Conservation (phyloP, 1,140 invertebrate genomes). For the Samia ricini region DNA sequence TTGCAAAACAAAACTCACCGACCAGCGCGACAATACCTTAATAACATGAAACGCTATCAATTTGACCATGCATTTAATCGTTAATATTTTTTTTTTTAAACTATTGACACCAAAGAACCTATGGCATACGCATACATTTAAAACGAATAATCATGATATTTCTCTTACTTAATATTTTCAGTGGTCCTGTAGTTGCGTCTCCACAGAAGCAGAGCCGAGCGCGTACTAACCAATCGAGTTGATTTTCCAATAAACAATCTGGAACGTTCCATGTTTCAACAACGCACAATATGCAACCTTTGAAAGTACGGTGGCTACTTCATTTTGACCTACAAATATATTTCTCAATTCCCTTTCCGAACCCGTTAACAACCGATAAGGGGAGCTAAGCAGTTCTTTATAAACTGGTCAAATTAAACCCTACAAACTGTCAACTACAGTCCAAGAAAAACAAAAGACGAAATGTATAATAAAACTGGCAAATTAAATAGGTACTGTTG, state of each 20-base stretch:
- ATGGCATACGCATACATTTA: neutral
- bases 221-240: slow-evolving; percentile 9
- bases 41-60: neutral
- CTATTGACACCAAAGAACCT: neutral
- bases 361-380: neutral
- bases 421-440: neutral
- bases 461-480: neutral
- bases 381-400: neutral
- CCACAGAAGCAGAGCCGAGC: slow-evolving; percentile 9
- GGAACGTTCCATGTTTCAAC: slow-evolving; percentile 18
- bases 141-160: slow-evolving; percentile 2
- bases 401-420: slow-evolving; percentile 4
- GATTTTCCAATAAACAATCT: slow-evolving; percentile 19
- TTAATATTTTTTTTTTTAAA: neutral
- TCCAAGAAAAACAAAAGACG: neutral
- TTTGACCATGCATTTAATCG: neutral
- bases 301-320: slow-evolving; percentile 25
- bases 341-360: neutral
- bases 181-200: neutral
- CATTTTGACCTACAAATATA: slow-evolving; percentile 6
- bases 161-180: neutral
- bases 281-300: slow-evolving; percentile 33
- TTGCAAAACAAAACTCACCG: neutral
- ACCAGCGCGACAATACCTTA: neutral
- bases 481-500: neutral